Evolutionary conservation across 2,113 vertebrate species (phyloP), one percentile per base, ranked within the genome.

Genomic region (Oreochromis aureus): DNA sequence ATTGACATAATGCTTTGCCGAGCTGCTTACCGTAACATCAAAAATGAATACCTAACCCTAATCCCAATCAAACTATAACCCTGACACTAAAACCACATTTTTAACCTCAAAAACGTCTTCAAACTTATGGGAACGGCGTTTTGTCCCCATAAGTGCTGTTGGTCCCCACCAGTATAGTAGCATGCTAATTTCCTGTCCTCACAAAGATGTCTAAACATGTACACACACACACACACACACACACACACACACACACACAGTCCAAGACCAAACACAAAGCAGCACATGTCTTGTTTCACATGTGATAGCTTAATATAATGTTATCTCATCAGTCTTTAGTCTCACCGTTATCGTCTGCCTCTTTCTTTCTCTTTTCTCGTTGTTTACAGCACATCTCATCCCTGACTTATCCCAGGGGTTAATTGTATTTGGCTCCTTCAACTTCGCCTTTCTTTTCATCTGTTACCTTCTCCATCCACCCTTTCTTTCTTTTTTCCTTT

Each of bases 371-470:
- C 81, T 81, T 79, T 39, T 10, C 44, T 13, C 27, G 53, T 82
- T 89, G 87, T 92, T 91, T 91, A 89, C 90, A 86, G 87, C 81
- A 79, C 56, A 80, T 87, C 51, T 71, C 84, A 90, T 88, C 82
- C 63, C 85, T 83, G 83, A 86, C 90, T 92, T 92, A 86, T 90
- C 93, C 87, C 80, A 56, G 76, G 53, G 90, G 85, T 92, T 93
- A 93, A 93, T 88, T 90, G 82, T 87, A 71, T 89, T 84, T 87
- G 83, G 86, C 15, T 71, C 73, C 73, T 71, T 88, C 85, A 91
- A 66, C 86, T 80, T 89, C 85, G 81, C 71, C 87, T 86, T 69
- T 58, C 78, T 78, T 85, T 9, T 73, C 89, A 69, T 84, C 83
- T 51, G 3, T 34, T 89, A 71, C 84, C 83, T 61, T 86, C 76